Conservation (phyloP, 2,113 vertebrate genomes). For the Microcebus ravelobensis region DNA sequence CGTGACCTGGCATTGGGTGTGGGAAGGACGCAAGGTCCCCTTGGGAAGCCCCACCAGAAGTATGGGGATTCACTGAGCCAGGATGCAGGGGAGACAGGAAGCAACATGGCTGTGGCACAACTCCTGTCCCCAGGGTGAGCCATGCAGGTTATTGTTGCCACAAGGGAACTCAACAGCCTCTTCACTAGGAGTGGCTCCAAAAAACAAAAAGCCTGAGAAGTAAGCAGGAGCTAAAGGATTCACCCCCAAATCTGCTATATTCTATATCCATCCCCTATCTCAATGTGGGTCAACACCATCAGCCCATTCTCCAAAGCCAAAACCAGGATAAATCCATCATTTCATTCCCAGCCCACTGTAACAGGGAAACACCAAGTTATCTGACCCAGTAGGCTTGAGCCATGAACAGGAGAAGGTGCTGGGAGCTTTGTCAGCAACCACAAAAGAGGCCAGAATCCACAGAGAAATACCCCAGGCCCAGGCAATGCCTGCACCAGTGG, state of each 20-base stretch:
- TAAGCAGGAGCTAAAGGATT: background rate
- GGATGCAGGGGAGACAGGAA: background rate
- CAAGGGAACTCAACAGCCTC: background rate
- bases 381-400: background rate
- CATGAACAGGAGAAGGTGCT: background rate
- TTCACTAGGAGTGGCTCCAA: background rate
- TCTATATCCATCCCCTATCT: rapidly evolving
- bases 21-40: rapidly evolving
- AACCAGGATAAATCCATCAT: background rate
- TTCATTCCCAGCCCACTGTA: background rate
- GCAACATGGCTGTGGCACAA: rapidly evolving
- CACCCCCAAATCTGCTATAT: background rate
- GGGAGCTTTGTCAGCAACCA: background rate
- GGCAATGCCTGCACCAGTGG: rapidly evolving
- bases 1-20: background rate
- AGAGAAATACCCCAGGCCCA: background rate
- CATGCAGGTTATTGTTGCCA: no score
- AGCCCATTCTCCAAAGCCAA: background rate
- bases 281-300: no score
- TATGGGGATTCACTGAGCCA: background rate
- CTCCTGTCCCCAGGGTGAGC: background rate
- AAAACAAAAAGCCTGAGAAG: background rate
- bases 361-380: background rate
- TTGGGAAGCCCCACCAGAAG: rapidly evolving
- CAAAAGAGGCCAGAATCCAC: background rate